Percentiles rank a stretch among this genome's conserved stretches.
Conservation (phyloP, 2,113 vertebrate genomes). For the Poeciliopsis occidentalis region DNA sequence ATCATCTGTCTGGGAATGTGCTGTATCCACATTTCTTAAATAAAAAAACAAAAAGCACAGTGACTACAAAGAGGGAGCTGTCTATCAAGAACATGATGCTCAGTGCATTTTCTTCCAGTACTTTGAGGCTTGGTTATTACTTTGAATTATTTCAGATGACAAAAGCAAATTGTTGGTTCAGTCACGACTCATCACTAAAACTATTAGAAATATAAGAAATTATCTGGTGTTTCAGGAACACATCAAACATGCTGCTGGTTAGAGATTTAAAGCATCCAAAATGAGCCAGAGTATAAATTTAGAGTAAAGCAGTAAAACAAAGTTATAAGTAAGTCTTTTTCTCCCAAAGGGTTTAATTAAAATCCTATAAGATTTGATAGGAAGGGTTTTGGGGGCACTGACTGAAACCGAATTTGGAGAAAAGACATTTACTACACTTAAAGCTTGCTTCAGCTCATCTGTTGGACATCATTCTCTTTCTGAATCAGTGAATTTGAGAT, state of each 20-base stretch:
- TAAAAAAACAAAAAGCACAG: too few relatives aligned
- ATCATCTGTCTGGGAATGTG: constrained; percentile 1
- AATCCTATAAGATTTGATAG: background rate
- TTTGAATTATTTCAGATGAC: background rate
- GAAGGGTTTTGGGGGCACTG: background rate
- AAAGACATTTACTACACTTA: background rate
- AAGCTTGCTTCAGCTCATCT: background rate
- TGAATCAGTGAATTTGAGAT: constrained; percentile 17
- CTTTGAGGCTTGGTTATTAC: background rate
- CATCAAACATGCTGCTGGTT: background rate
- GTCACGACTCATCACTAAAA: constrained; percentile 6
- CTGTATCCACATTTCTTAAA: too few relatives aligned
- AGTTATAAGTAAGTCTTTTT: background rate
- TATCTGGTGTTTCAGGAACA: constrained; percentile 5
- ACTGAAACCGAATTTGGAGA: background rate
- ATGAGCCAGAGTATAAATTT: constrained; percentile 6
- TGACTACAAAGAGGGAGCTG: too few relatives aligned
- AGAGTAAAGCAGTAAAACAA: constrained; percentile 5
- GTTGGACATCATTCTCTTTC: constrained; percentile 25
- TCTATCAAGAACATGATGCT: background rate
- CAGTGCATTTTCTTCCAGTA: background rate
- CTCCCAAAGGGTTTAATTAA: background rate
- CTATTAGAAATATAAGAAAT: constrained; percentile 9
- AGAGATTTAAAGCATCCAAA: background rate
- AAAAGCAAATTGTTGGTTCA: constrained; percentile 1